These are phyloP conservation scores for Bombus terrestris DNA, from an alignment of 1,140 invertebrate genomes.

Conservation along the genomic window DNA sequence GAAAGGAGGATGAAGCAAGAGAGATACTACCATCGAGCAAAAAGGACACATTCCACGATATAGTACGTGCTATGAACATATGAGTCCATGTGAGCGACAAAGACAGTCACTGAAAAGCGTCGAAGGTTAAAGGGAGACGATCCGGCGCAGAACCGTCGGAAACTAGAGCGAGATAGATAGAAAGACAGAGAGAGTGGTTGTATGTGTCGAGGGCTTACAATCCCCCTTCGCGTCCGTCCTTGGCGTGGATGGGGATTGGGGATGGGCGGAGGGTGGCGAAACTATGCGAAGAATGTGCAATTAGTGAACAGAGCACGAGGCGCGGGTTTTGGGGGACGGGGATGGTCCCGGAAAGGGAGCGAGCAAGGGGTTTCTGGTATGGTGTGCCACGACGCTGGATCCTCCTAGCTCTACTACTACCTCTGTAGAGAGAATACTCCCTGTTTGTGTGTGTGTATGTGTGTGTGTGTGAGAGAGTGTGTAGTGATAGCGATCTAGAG, in stretches of 20 bases:
- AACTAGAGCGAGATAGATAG: slow-evolving; percentile 8
- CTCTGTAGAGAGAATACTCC: not conserved
- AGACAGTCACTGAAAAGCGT: not conserved
- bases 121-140: slow-evolving; percentile 16
- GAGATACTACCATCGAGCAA: slow-evolving; percentile 54
- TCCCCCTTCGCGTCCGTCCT: slow-evolving; percentile 54
- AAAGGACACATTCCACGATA: slow-evolving; percentile 48
- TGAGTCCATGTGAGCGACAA: slow-evolving; percentile 36
- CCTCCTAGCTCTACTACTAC: slow-evolving; percentile 10
- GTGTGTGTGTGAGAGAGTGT: not conserved
- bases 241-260: slow-evolving; percentile 48
- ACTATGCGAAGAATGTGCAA: slow-evolving; percentile 95
- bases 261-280: slow-evolving; percentile 84
- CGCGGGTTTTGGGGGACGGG: slow-evolving; percentile 58
- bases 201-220: slow-evolving; percentile 63
- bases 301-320: slow-evolving; percentile 88
- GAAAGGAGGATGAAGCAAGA: slow-evolving; percentile 16
- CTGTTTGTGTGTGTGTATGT: slow-evolving; percentile 18
- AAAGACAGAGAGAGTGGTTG: slow-evolving; percentile 38
- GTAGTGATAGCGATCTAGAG: not conserved
- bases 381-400: slow-evolving; percentile 65
- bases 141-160: not conserved
- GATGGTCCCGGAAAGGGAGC: slow-evolving; percentile 63
- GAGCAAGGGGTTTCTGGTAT: slow-evolving; percentile 60
- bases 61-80: slow-evolving; percentile 51